A percentile compares a stretch with the other conserved stretches of the same genome.
Evolutionary conservation across 2,113 vertebrate genomes (phyloP).

Genomic region (Neolamprologus variostigma): DNA sequence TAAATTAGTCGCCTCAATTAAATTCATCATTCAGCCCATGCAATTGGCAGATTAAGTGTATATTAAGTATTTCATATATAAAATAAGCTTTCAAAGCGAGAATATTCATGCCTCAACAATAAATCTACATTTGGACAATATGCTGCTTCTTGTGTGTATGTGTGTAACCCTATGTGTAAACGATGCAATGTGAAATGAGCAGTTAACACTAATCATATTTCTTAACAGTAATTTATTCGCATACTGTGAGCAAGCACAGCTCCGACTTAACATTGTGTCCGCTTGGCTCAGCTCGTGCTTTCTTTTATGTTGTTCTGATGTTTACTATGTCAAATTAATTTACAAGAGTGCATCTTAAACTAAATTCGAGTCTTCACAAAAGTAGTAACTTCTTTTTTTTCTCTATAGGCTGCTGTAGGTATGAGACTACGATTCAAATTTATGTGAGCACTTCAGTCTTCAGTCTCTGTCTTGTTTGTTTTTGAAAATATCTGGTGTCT

Average conservation of each 20-base stretch:
- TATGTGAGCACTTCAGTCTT: constrained; percentile 35
- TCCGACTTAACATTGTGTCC: constrained; percentile 34
- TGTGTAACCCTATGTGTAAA: constrained; percentile 47
- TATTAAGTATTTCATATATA: constrained; percentile 5
- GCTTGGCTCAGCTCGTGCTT: constrained; percentile 32
- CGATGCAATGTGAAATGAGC: constrained; percentile 46
- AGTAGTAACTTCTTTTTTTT: background rate
- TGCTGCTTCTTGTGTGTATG: constrained; percentile 58
- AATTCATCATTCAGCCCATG: background rate
- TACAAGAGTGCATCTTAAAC: constrained; percentile 49
- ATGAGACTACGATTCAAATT: background rate
- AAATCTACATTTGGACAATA: constrained; percentile 57
- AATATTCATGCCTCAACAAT: constrained; percentile 57
- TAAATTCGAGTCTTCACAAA: constrained; percentile 9
- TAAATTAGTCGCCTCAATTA: background rate
- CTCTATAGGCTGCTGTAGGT: background rate
- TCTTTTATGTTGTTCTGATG: constrained; percentile 42
- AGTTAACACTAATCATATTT: constrained; percentile 14
- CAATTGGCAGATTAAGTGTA: constrained; percentile 4
- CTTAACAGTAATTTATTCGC: constrained; percentile 42
- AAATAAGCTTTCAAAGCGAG: background rate
- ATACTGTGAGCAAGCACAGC: constrained; percentile 28
- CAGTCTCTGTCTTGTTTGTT: constrained; percentile 40
- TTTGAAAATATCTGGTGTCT: constrained; percentile 20
- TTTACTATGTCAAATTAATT: constrained; percentile 50